These are phyloP conservation scores for Stegophylla sp. DNA, from an alignment of 2,888 invertebrate genomes.

Conservation along the genomic window DNA sequence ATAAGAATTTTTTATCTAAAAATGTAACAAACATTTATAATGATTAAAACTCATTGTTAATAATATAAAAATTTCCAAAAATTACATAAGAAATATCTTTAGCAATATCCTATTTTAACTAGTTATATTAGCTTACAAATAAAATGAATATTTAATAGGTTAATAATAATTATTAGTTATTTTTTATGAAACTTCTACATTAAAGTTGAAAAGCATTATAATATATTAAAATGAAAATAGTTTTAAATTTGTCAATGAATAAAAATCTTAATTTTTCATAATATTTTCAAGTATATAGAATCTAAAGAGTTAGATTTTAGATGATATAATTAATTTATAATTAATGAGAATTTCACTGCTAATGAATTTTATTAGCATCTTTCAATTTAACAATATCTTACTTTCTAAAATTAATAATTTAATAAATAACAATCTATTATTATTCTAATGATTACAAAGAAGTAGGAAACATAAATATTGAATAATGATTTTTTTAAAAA, in stretches of 20 bases:
- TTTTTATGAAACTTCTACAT: neutral
- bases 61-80: neutral
- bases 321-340: neutral
- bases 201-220: slow-evolving; percentile 14
- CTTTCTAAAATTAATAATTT: neutral
- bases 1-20: slow-evolving; percentile 6
- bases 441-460: slow-evolving; percentile 9
- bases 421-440: slow-evolving; percentile 4
- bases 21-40: neutral
- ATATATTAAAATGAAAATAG: neutral
- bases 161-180: neutral
- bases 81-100: neutral
- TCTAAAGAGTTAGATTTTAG: neutral
- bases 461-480: slow-evolving; percentile 27
- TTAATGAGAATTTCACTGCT: neutral
- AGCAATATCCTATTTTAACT: neutral
- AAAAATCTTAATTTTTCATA: neutral
- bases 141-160: neutral
- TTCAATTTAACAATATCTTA: neutral
- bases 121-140: neutral
- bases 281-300: neutral
- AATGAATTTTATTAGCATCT: neutral
- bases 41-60: neutral
- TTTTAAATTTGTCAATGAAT: neutral
- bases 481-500: neutral